phyloP scores from a whole-genome alignment of 2,113 vertebrate genomes.

The Daubentonia madagascariensis region DNA sequence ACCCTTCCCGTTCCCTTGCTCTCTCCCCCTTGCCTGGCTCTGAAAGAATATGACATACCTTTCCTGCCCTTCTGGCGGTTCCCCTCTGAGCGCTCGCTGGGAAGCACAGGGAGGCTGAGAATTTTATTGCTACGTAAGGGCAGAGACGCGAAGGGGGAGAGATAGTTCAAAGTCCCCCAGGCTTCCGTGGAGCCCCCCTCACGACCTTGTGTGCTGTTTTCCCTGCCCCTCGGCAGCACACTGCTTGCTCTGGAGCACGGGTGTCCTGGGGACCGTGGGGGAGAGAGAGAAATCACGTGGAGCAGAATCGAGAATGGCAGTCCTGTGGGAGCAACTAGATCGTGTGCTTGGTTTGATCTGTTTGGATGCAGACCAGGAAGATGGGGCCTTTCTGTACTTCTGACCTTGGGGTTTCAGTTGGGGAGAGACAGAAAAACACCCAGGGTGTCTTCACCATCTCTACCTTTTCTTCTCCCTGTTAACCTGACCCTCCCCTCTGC shows the following conservation, averaged over 20 bases:
- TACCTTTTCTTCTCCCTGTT: background rate
- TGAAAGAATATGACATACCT: rapidly evolving
- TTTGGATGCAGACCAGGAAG: background rate
- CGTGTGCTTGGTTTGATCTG: background rate
- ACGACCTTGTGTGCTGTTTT: background rate
- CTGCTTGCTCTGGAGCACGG: too few relatives aligned
- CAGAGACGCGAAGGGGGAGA: background rate
- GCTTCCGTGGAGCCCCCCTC: background rate
- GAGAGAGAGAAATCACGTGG: background rate
- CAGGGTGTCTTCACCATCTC: background rate
- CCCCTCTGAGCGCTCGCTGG: background rate
- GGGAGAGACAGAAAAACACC: background rate
- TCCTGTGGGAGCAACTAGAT: background rate
- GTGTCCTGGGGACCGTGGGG: background rate
- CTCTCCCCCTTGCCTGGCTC: background rate
- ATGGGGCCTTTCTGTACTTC: background rate
- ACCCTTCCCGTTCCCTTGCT: background rate
- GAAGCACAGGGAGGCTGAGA: background rate
- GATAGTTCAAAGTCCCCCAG: background rate
- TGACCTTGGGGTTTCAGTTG: background rate
- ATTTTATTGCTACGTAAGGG: background rate
- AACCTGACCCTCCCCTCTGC: background rate
- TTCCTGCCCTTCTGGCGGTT: background rate
- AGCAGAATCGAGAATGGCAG: background rate
- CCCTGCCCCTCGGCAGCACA: too few relatives aligned